phyloP scores from a whole-genome alignment of 2,797 vertebrate species.

The Cryptoprocta ferox region DNA sequence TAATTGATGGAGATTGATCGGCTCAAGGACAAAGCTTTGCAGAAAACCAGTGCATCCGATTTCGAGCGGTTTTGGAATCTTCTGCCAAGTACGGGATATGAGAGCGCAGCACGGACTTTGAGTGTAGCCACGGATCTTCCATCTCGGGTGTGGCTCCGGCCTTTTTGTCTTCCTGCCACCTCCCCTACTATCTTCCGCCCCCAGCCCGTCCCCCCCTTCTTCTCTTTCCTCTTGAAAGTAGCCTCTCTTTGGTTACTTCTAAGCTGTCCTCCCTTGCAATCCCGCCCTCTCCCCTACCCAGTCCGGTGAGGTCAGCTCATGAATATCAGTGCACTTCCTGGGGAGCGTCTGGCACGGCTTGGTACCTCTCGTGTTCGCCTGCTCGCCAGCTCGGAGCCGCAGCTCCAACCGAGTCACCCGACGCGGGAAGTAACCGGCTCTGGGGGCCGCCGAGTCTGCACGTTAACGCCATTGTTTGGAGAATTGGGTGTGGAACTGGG shows the following conservation, averaged over 20 bases:
- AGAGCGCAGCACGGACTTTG: conserved; percentile 10
- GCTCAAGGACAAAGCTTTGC: conserved; percentile 29
- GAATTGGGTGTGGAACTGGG: conserved; percentile 29
- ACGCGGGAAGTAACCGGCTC: conserved; percentile 62
- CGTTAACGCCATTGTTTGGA: conserved; percentile 68
- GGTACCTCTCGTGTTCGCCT: conserved; percentile 64
- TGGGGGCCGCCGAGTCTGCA: neutral
- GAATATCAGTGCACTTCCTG: conserved; percentile 82
- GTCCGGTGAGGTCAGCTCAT: conserved; percentile 85
- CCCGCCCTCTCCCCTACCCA: conserved; percentile 52
- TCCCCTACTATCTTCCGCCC: neutral
- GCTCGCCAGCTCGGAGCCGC: neutral
- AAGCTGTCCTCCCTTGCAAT: neutral
- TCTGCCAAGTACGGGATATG: conserved; percentile 33
- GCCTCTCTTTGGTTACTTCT: conserved; percentile 47
- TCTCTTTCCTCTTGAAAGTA: conserved; percentile 52
- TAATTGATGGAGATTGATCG: conserved; percentile 73
- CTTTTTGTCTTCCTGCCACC: conserved; percentile 57
- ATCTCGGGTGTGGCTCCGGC: conserved; percentile 83
- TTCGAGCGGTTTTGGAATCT: conserved; percentile 54
- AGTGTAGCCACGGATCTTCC: neutral
- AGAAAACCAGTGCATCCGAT: conserved; percentile 11
- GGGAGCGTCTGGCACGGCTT: conserved; percentile 78
- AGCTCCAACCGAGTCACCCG: conserved; percentile 39
- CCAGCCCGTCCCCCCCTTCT: neutral